Evolutionary conservation across 2,113 vertebrate species (phyloP), one percentile per base, ranked within the genome.

Genomic region (Bos indicus): DNA sequence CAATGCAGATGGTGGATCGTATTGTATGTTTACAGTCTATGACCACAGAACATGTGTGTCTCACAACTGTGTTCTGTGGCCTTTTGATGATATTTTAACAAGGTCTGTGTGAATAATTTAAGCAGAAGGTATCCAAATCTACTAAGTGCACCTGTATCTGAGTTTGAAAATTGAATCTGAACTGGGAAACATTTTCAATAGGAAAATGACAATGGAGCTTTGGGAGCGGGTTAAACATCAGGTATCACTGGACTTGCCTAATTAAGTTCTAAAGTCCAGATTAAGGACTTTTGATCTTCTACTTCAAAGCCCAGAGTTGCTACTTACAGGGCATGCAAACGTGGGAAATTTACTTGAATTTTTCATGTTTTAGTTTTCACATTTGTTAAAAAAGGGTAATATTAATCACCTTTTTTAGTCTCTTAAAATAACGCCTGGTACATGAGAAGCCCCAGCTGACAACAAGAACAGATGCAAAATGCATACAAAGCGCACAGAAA

Each of bases 51-150:
- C 3, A 48, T 64, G 57, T 64, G 6, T 83, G 36, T 77, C 94
- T 92, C n/a, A 30, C 5, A 64, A 17, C 64, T 89, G 46, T 56
- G 2, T 7, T 64, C 10, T 85, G 2, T 33, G 71, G 62, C 2
- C 36, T 26, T 95, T 56, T 3, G 7, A 14, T 43, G 28, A 15
- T 59, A 56, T 92, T 97, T 98, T 95, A 97, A 88, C 67, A 54
- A 95, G 82, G 54, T 11, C 43, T 96, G 94, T 91, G 9, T 28
- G 86, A 95, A 87, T 33, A 48, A 33, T 88, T 94, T 94, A 43
- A 46, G 43, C 25, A 89, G 0, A 59, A 97, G 36, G 51, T 54
- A 91, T 90, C 46, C 14, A 28, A 95, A 91, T 9, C 43, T 30
- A 81, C 52, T 33, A 56, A 57, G 57, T 15, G 23, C 67, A 95